Conservation (phyloP, 2,113 vertebrate species). For the Dinomys branickii region DNA sequence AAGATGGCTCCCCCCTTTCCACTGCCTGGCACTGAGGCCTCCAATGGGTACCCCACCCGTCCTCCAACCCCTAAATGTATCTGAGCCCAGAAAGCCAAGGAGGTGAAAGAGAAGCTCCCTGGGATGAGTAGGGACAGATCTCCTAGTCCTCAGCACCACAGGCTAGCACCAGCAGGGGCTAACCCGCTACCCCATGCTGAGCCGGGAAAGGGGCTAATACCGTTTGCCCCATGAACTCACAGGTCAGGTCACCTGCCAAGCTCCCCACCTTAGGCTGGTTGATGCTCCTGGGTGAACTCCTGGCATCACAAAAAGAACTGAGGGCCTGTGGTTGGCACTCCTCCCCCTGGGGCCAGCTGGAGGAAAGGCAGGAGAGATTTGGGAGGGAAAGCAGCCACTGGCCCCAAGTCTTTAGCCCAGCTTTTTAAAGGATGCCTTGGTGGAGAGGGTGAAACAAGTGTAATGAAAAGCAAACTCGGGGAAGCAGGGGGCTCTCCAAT, state of each 20-base stretch:
- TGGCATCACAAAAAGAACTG: constrained; percentile 38
- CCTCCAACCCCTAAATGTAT: not conserved
- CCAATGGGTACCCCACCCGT: constrained; percentile 10
- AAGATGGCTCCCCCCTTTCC: constrained; percentile 71
- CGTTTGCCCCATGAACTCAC: not conserved
- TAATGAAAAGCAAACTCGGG: constrained; percentile 57
- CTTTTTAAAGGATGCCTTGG: constrained; percentile 6
- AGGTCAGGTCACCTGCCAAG: not conserved
- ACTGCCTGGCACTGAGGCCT: constrained; percentile 10
- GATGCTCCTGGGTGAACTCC: constrained; percentile 67
- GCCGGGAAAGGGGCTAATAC: not conserved
- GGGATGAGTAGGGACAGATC: not conserved
- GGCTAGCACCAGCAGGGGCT: not conserved
- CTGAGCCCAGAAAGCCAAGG: constrained; percentile 40
- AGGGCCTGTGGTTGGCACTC: not conserved
- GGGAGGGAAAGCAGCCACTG: constrained; percentile 32
- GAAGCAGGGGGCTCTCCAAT: not conserved
- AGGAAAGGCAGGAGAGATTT: not conserved
- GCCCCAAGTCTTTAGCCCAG: constrained; percentile 46
- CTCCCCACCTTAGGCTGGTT: constrained; percentile 1
- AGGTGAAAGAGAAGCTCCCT: constrained; percentile 18
- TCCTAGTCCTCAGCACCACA: not conserved
- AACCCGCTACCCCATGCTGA: not conserved
- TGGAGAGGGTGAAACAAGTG: constrained; percentile 52
- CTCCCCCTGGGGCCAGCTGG: not conserved